A percentile compares a stretch with the other conserved stretches of the same genome.
Conservation (phyloP, 1,140 invertebrate genomes). For the Rhopalosiphum maidis region DNA sequence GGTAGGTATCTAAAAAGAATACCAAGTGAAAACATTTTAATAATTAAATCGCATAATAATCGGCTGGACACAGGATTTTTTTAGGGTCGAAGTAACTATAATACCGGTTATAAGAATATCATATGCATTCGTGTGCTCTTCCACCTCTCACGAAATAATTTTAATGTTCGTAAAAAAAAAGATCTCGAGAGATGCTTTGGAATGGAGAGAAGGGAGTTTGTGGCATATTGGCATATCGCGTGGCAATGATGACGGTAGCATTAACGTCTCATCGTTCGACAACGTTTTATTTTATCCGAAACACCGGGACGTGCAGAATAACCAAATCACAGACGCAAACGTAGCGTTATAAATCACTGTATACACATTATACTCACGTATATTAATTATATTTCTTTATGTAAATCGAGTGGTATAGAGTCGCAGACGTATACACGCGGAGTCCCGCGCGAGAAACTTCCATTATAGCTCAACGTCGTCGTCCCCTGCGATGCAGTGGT, state of each 20-base stretch:
- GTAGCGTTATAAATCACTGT: not conserved
- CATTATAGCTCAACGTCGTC: not conserved
- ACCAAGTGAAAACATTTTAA: not conserved
- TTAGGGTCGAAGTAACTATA: not conserved
- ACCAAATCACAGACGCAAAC: not conserved
- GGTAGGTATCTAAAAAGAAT: not conserved
- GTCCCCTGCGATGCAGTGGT: not conserved
- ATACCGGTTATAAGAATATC: not conserved
- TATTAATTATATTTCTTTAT: slow-evolving; percentile 15
- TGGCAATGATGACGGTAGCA: not conserved
- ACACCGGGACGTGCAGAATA: not conserved
- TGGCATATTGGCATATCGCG: not conserved
- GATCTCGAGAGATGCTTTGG: not conserved
- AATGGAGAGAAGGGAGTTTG: not conserved
- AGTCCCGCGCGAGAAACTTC: slow-evolving; percentile 8
- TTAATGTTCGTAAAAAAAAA: not conserved
- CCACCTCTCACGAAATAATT: not conserved
- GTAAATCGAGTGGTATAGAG: not conserved
- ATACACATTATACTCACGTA: not conserved
- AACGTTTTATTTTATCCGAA: not conserved
- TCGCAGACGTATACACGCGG: too few relatives aligned
- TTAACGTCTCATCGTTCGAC: slow-evolving; percentile 1
- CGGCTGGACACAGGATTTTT: not conserved
- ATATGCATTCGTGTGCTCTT: not conserved
- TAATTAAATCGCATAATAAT: not conserved